Evolutionary conservation across 1,140 invertebrate genomes (phyloP).

Genomic region (Epicauta chinensis): DNA sequence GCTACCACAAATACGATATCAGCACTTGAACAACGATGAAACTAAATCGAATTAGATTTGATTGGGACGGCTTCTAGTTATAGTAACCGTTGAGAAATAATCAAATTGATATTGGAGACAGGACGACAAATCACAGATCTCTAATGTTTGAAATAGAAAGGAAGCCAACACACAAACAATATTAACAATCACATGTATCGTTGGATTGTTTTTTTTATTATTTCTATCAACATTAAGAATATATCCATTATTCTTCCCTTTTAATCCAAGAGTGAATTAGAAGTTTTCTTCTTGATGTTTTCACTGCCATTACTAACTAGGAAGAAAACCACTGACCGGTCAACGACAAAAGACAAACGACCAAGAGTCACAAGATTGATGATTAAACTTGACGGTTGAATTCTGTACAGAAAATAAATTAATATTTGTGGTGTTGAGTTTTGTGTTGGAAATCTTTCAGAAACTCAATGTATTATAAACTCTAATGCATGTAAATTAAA

Average conservation of each 20-base stretch:
- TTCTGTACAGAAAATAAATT: conserved; percentile 30
- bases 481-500: too few species aligned
- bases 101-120: too few species aligned
- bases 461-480: too few species aligned
- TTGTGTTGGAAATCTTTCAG: too few species aligned
- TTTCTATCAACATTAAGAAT: too few species aligned
- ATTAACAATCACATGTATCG: too few species aligned
- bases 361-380: conserved; percentile 26
- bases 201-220: too few species aligned
- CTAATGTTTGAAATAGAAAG: too few species aligned
- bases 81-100: too few species aligned
- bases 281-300: conserved; percentile 13
- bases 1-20: background rate
- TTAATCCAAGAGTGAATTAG: conserved; percentile 18
- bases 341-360: conserved; percentile 30
- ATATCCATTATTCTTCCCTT: conserved; percentile 8
- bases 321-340: conserved; percentile 17
- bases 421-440: conserved; percentile 11
- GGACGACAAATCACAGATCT: too few species aligned
- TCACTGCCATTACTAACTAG: background rate
- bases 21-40: conserved; percentile 9
- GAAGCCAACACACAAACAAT: too few species aligned
- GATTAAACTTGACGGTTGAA: conserved; percentile 29
- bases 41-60: conserved; percentile 9
- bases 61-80: background rate